Evolutionary conservation across 2,888 invertebrate species (phyloP), one percentile per base, ranked within the genome.

Genomic region (Eubasilissa splendida): DNA sequence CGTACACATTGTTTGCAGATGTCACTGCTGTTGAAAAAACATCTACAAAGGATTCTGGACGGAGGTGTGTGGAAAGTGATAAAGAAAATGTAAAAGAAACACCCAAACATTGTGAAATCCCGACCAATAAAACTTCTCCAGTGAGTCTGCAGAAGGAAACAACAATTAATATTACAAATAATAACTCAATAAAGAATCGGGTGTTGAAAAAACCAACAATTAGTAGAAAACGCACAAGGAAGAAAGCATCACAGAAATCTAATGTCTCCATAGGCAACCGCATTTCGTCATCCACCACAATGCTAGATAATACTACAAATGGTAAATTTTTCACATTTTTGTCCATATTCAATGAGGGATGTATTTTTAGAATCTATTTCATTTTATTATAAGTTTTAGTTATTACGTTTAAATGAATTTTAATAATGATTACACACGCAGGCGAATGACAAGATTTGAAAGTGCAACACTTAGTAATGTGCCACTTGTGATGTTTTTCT

Each of bases 151-250:
- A 5, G 7, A 14, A 33, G 42, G 14, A 12, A 50, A 50, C 14
- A 68, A 8, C 22, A n/a, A 5, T 2, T 8, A 4, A n/a, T 22
- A 22, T 22, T 22, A 22, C 22, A 42, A 42, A 42, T 42, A 63
- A 68, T 12, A 68, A 68, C 7, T 50, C 68, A 1, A 14, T 50
- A 7, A 68, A 70, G 68, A 77, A 77, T 31, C 56, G 58, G 14
- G 56, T 33, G 4, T 14, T 14, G 22, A 77, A 77, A 42, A 70
- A 68, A 33, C 33, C 56, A 4, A 14, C 59, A 11, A 59, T 70
- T 22, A 77, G 59, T 59, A 74, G 74, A 54, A 79, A 79, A 54
- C 71, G 54, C 22, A 74, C 74, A 0, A 74, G 65, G 59, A 79
- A 79, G 74, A 79, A 79, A 74, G 59, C 11, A 8, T 22, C 31